Percentiles rank a stretch among this genome's conserved stretches.
Evolutionary conservation across 2,888 invertebrate species (phyloP).

Genomic region (Agrypnus murinus): DNA sequence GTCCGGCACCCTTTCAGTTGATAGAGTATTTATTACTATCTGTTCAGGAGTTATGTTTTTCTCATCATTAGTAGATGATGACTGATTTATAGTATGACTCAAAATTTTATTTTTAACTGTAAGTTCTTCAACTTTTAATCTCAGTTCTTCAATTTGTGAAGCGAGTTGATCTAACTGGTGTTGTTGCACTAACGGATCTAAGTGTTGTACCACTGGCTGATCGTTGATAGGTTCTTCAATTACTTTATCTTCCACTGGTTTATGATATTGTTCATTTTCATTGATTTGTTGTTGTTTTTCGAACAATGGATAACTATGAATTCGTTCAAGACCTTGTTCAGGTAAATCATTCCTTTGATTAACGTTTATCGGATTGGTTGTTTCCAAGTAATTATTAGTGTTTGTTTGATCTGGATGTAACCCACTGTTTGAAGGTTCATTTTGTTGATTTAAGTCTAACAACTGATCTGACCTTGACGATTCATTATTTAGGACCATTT

Average conservation of each 20-base stretch:
- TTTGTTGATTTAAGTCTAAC: constrained; percentile 12
- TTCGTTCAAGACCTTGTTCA: constrained; percentile 6
- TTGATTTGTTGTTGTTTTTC: background rate
- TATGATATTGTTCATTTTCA: constrained; percentile 1
- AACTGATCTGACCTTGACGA: constrained; percentile 13
- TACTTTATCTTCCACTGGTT: background rate
- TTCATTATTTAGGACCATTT: constrained; percentile 9
- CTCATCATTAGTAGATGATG: constrained; percentile 1
- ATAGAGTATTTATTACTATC: constrained; percentile 23
- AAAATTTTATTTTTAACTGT: constrained; percentile 62
- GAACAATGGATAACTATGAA: constrained; percentile 8
- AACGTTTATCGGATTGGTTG: background rate
- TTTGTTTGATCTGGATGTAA: background rate
- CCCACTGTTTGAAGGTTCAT: background rate
- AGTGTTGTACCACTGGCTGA: constrained; percentile 19
- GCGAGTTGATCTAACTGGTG: constrained; percentile 67
- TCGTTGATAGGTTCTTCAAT: constrained; percentile 29
- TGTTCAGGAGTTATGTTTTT: constrained; percentile 26
- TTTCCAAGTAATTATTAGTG: background rate
- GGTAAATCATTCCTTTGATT: constrained; percentile 25
- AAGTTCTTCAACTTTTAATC: constrained; percentile 65
- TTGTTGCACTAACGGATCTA: constrained; percentile 57
- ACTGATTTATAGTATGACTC: constrained; percentile 42
- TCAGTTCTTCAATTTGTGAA: constrained; percentile 67
- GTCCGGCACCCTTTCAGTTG: constrained; percentile 27